A percentile compares a stretch with the other conserved stretches of the same genome.
These are phyloP conservation scores for Thamnophis elegans DNA, from an alignment of 2,797 vertebrate species.

Conservation along the genomic window DNA sequence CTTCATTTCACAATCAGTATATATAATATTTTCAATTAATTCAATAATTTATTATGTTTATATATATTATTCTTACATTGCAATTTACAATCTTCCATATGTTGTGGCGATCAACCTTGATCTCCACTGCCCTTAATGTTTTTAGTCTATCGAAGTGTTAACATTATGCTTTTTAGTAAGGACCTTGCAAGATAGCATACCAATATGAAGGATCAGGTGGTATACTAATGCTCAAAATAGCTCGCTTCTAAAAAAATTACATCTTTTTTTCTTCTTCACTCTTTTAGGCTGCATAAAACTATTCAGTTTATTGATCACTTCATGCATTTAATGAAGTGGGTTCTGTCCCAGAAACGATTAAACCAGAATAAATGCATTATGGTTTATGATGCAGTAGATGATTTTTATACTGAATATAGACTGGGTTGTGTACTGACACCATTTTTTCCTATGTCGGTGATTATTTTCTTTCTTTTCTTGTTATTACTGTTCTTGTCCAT, in stretches of 20 bases:
- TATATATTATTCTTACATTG: neutral
- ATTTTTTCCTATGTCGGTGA: neutral
- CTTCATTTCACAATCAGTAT: neutral
- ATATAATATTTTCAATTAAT: neutral
- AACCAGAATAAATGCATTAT: neutral
- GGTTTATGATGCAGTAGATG: neutral
- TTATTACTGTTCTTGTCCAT: neutral
- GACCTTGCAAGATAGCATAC: neutral
- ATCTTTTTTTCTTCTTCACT: neutral
- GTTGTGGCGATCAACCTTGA: neutral
- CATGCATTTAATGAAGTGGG: neutral
- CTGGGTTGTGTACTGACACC: neutral
- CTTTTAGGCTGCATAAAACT: neutral
- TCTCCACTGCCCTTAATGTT: neutral
- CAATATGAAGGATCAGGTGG: neutral
- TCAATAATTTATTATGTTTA: neutral
- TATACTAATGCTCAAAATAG: neutral
- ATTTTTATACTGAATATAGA: neutral
- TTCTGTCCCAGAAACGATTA: neutral
- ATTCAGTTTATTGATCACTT: neutral
- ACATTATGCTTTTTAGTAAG: neutral
- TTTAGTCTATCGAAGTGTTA: neutral
- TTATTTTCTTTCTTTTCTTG: neutral
- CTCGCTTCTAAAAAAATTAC: neutral
- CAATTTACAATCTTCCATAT: neutral